Evolutionary conservation across 2,113 vertebrate species (phyloP).

Genomic region (Cheilinus undulatus): DNA sequence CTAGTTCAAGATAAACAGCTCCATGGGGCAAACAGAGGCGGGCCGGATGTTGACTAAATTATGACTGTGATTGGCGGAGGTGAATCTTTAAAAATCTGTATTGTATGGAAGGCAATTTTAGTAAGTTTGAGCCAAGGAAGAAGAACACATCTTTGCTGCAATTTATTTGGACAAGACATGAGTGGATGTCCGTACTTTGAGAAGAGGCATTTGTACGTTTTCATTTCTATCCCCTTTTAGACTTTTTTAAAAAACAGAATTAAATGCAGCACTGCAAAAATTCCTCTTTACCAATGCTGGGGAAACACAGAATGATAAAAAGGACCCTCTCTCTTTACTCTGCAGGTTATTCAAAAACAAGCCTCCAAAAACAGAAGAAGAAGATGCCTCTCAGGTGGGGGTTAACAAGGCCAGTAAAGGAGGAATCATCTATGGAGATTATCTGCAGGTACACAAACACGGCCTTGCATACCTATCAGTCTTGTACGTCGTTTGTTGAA

Average conservation of each 20-base stretch:
- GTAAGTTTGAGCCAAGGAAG: conserved; percentile 17
- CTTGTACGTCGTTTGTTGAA: neutral
- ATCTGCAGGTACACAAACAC: conserved; percentile 87
- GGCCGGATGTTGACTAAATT: conserved; percentile 35
- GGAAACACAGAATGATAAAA: conserved; percentile 31
- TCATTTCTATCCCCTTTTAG: neutral
- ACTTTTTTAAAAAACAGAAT: neutral
- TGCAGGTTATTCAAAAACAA: conserved; percentile 84
- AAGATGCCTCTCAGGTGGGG: conserved; percentile 87
- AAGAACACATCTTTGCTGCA: conserved; percentile 19
- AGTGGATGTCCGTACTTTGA: conserved; percentile 90
- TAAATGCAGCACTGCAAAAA: neutral
- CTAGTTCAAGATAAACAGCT: conserved; percentile 34
- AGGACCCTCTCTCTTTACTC: conserved; percentile 53
- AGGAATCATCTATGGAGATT: conserved; percentile 91
- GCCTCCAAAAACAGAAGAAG: conserved; percentile 77
- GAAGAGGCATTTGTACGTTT: conserved; percentile 87
- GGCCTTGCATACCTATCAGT: neutral
- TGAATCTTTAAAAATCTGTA: conserved; percentile 63
- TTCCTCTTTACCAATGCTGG: neutral
- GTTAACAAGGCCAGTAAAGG: conserved; percentile 91
- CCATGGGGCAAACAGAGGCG: conserved; percentile 52
- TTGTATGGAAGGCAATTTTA: conserved; percentile 26
- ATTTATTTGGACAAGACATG: conserved; percentile 80
- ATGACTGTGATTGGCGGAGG: conserved; percentile 73